These are phyloP conservation scores for Chinchilla lanigera DNA, from an alignment of 2,113 vertebrate species.

Conservation along the genomic window DNA sequence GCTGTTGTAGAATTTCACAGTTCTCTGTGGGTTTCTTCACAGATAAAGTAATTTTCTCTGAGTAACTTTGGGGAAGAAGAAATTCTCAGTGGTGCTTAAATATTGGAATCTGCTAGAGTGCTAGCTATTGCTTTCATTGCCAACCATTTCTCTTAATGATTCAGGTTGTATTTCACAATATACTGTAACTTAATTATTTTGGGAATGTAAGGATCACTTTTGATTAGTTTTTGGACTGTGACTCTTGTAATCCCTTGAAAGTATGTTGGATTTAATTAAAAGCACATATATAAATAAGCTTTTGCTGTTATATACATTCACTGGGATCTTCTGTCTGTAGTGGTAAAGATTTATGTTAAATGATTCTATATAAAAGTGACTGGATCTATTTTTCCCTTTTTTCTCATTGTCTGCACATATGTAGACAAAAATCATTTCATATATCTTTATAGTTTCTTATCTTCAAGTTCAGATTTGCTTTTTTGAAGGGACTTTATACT, in stretches of 20 bases:
- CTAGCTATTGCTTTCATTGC: not conserved
- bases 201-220: not conserved
- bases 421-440: not conserved
- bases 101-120: conserved; percentile 2
- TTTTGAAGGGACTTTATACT: not conserved
- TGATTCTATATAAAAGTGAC: not conserved
- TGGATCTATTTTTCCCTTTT: not conserved
- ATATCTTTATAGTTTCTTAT: conserved; percentile 23
- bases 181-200: conserved; percentile 33
- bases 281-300: not conserved
- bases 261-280: conserved; percentile 13
- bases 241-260: conserved; percentile 13
- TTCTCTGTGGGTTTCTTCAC: not conserved
- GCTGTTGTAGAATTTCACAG: conserved; percentile 10
- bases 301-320: not conserved
- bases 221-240: not conserved
- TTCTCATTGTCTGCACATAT: not conserved
- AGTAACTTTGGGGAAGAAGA: not conserved
- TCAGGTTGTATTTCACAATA: not conserved
- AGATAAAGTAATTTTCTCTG: conserved; percentile 37
- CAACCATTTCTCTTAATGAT: not conserved
- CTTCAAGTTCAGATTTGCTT: conserved; percentile 17
- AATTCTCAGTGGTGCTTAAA: conserved; percentile 12
- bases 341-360: conserved; percentile 9
- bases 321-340: not conserved